Evolutionary conservation across 2,113 vertebrate species (phyloP).

Genomic region (Cacatua alba): DNA sequence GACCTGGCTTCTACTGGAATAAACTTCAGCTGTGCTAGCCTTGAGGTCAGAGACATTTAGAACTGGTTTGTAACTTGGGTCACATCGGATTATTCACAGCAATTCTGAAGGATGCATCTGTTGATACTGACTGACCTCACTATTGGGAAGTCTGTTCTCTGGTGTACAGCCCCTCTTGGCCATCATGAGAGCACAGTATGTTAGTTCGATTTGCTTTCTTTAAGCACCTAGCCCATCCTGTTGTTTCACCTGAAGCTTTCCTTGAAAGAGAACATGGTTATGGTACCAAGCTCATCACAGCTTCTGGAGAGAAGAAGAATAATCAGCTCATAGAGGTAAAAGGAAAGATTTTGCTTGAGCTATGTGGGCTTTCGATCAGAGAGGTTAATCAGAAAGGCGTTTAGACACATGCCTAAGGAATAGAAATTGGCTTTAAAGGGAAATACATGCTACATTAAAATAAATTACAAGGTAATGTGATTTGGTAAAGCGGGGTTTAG

Average conservation of each 20-base stretch:
- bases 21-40: not conserved
- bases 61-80: not conserved
- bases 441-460: not conserved
- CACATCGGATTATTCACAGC: not conserved
- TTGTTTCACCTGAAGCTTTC: not conserved
- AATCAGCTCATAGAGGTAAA: not conserved
- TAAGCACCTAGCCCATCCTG: not conserved
- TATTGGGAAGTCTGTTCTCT: not conserved
- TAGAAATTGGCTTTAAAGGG: not conserved
- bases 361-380: not conserved
- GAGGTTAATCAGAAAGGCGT: not conserved
- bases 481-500: not conserved
- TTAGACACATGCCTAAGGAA: not conserved
- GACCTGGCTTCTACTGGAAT: not conserved
- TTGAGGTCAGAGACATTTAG: not conserved
- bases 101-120: not conserved
- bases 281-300: not conserved
- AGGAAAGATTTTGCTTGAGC: not conserved
- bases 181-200: not conserved
- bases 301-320: not conserved
- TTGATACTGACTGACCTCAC: not conserved
- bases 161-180: not conserved
- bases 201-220: not conserved
- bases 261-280: not conserved
- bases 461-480: not conserved